A percentile compares a stretch with the other conserved stretches of the same genome.
phyloP scores from a whole-genome alignment of 2,113 vertebrate genomes.

The Oryctolagus cuniculus region DNA sequence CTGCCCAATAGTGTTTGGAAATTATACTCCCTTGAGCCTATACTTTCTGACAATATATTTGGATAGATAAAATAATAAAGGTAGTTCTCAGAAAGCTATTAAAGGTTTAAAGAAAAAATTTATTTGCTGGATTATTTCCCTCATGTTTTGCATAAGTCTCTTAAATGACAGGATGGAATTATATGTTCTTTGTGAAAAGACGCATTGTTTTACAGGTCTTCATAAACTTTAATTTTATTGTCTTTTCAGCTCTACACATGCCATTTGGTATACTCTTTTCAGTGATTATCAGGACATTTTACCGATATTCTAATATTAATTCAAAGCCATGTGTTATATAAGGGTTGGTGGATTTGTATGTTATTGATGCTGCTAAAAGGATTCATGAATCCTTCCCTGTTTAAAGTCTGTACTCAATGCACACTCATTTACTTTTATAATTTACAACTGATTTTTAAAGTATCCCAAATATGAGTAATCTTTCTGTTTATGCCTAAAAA shows the following conservation, averaged over 20 bases:
- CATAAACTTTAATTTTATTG: slow-evolving; percentile 33
- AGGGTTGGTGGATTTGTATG: slow-evolving; percentile 21
- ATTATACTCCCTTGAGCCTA: background rate
- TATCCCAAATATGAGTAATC: slow-evolving; percentile 55
- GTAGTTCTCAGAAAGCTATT: background rate
- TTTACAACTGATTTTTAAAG: slow-evolving; percentile 67
- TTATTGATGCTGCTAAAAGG: slow-evolving; percentile 14
- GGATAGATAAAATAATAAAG: background rate
- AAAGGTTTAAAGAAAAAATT: background rate
- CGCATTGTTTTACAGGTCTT: slow-evolving; percentile 29
- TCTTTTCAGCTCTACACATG: slow-evolving; percentile 26
- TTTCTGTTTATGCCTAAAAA: slow-evolving; percentile 49
- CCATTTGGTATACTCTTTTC: background rate
- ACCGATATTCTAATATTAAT: slow-evolving; percentile 20
- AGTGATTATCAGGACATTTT: background rate
- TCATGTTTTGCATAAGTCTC: background rate
- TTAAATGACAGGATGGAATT: slow-evolving; percentile 16
- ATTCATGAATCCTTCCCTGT: slow-evolving; percentile 19
- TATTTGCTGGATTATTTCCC: background rate
- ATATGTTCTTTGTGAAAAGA: background rate
- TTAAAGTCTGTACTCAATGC: slow-evolving; percentile 19
- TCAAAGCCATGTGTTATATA: background rate
- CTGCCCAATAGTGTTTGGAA: background rate
- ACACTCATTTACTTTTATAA: slow-evolving; percentile 64
- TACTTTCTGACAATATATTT: background rate